phyloP scores from a whole-genome alignment of 2,888 invertebrate species.

The Actias luna region DNA sequence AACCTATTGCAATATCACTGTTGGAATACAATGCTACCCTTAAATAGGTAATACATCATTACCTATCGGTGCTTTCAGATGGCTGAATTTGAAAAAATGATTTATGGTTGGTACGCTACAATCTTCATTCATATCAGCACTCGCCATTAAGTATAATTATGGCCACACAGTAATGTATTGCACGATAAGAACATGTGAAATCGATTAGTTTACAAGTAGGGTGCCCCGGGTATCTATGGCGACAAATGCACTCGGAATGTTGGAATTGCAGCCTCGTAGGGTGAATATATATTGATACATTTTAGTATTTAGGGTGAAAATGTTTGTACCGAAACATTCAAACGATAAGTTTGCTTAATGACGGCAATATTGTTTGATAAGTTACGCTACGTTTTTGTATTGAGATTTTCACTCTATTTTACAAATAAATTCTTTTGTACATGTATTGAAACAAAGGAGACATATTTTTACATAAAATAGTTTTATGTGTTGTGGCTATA shows the following conservation, averaged over 20 bases:
- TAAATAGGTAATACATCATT: no score
- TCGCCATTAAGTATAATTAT: no score
- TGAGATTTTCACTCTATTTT: background rate
- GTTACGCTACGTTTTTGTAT: background rate
- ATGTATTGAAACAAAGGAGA: no score
- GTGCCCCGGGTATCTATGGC: conserved; percentile 32
- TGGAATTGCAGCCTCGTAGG: conserved; percentile 25
- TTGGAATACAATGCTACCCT: no score
- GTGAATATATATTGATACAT: conserved; percentile 24
- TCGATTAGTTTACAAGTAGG: conserved; percentile 39
- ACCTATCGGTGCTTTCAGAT: no score
- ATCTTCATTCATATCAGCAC: no score
- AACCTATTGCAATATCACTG: no score
- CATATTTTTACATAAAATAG: no score
- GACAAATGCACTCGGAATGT: conserved; percentile 27
- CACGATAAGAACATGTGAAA: conserved; percentile 23
- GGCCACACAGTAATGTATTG: background rate
- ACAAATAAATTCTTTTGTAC: no score
- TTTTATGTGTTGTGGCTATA: no score
- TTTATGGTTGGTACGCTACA: no score
- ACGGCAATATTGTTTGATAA: background rate
- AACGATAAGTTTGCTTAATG: background rate
- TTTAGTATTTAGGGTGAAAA: background rate
- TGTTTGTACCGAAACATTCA: background rate
- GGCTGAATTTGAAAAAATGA: background rate